Evolutionary conservation across 2,888 invertebrate species (phyloP), one percentile per base, ranked within the genome.

Genomic region (Trimorus sp.): DNA sequence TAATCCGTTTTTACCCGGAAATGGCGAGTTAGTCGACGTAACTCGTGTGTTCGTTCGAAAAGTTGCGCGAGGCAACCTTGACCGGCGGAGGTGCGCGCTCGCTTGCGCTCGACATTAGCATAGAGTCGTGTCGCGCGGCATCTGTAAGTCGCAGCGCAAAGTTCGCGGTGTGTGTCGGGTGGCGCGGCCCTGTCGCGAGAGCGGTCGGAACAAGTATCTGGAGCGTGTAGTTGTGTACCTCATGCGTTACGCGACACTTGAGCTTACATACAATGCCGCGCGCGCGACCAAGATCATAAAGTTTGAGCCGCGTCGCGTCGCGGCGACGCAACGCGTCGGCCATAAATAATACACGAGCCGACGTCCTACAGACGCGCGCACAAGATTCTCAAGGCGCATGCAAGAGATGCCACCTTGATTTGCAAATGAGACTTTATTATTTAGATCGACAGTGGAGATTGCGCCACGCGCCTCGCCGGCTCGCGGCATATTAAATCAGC

Each of bases 191-290:
- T 87, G 89, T 87, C 86, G 85, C 75, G 80, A 81, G 77, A 82
- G 71, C 84, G 85, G 77, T 85, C 86, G 88, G 88, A 89, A 89
- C 87, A 84, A 85, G 85, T 85, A 87, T 87, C 84, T 86, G 85
- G 89, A 89, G 89, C 89, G 86, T 89, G 86, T 88, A 88, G 86
- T 83, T 83, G 62, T 73, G 75, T 84, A 84, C 73, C 73, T 87
- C 85, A 88, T 84, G 83, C 85, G 71, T 87, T 88, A 87, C 87
- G 54, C 80, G 82, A 73, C 63, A 81, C 78, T 75, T 76, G 80
- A 75, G 78, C 45, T 73, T 62, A 74, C 56, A 66, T 70, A 80
- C 78, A 75, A 76, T 79, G 79, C 75, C 49, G 51, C 74, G 75
- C 49, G 51, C 74, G 75, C 66, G 58, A 83, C 79, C 65, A 75